phyloP scores from a whole-genome alignment of 2,888 invertebrate species.

The Ditula angustiorana region DNA sequence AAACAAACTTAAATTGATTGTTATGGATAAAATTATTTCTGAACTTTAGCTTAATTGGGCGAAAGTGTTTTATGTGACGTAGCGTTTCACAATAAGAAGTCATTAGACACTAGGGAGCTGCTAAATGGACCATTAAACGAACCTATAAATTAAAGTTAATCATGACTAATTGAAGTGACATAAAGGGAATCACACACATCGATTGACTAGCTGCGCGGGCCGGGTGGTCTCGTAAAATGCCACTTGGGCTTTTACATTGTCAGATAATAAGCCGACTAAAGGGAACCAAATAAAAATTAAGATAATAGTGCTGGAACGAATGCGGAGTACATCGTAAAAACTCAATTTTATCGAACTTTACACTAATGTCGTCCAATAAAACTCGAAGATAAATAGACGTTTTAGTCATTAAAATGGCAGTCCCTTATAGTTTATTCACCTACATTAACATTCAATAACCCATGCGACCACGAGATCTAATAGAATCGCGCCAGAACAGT shows the following conservation, averaged over 20 bases:
- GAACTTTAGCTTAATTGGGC: conserved; percentile 67
- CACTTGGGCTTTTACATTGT: conserved; percentile 60
- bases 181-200: conserved; percentile 57
- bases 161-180: conserved; percentile 80
- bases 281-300: conserved; percentile 74
- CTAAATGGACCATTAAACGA: conserved; percentile 79
- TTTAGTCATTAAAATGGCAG: conserved; percentile 35
- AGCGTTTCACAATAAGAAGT: conserved; percentile 71
- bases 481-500: conserved; percentile 60
- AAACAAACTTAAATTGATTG: conserved; percentile 21
- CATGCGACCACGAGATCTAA: conserved; percentile 42
- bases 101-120: conserved; percentile 71
- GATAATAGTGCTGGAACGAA: conserved; percentile 64
- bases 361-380: conserved; percentile 57
- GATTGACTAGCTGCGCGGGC: conserved; percentile 48
- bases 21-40: conserved; percentile 59
- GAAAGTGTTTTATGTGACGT: conserved; percentile 76
- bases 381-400: conserved; percentile 36
- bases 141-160: conserved; percentile 82
- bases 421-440: conserved; percentile 25
- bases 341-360: conserved; percentile 57
- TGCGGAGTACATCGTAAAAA: conserved; percentile 62
- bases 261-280: conserved; percentile 69
- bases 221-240: conserved; percentile 75
- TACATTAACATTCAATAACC: conserved; percentile 33